These are phyloP conservation scores for Arrhopalites spinosus DNA, from an alignment of 2,888 invertebrate species.

Conservation along the genomic window DNA sequence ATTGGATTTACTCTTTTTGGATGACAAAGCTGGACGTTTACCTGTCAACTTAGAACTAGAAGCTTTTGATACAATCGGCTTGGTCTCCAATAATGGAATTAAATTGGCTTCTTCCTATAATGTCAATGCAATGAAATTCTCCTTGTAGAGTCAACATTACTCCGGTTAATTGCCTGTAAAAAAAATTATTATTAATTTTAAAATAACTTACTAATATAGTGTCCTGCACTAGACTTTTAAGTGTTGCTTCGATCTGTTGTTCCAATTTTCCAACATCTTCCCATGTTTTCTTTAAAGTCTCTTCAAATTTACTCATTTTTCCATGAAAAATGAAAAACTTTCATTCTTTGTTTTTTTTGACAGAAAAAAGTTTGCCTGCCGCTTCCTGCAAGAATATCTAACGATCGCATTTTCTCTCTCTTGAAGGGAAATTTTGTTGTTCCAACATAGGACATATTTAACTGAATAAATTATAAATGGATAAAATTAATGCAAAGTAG, in stretches of 20 bases:
- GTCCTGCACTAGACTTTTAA: not conserved
- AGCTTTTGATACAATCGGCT: not conserved
- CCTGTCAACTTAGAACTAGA: not conserved
- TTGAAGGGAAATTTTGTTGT: not conserved
- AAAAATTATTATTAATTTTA: not conserved
- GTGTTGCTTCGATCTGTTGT: not conserved
- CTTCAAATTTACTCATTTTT: constrained; percentile 11
- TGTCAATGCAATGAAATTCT: not conserved
- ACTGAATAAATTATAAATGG: not conserved
- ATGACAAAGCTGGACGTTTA: not conserved
- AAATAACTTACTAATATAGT: constrained; percentile 1
- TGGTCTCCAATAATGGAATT: not conserved
- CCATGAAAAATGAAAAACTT: too few species aligned
- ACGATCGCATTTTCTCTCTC: not conserved
- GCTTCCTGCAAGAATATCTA: too few species aligned
- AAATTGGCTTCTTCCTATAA: not conserved
- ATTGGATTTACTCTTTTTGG: not conserved
- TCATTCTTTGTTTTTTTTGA: too few species aligned
- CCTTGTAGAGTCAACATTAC: not conserved
- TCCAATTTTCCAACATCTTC: constrained; percentile 8
- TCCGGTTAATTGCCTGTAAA: not conserved
- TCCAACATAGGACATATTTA: not conserved
- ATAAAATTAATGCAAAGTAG: too few species aligned
- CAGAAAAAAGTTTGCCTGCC: too few species aligned
- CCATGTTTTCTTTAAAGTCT: not conserved